A percentile compares a stretch with the other conserved stretches of the same genome.
These are phyloP conservation scores for Cheirogaleus medius DNA, from an alignment of 2,113 vertebrate genomes.

Conservation along the genomic window DNA sequence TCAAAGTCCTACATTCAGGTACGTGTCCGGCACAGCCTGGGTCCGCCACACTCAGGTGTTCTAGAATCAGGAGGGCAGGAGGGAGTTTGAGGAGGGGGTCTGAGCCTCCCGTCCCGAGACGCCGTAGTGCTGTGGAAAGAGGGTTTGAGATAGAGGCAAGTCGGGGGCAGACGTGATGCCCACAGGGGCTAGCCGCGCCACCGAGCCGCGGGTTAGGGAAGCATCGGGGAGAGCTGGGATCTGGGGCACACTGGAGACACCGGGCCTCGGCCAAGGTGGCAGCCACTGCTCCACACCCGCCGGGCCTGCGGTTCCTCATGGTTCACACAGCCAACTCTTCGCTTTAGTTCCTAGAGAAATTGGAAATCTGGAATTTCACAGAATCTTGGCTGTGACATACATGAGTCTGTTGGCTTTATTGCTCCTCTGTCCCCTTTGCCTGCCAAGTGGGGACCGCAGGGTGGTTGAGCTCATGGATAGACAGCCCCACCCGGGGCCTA, in stretches of 20 bases:
- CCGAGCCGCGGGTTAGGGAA: background rate
- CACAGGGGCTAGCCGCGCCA: background rate
- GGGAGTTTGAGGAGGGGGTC: background rate
- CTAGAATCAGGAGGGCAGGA: background rate
- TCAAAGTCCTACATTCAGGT: slow-evolving; percentile 96
- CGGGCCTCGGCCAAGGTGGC: background rate
- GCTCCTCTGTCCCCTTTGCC: background rate
- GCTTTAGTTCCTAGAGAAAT: background rate
- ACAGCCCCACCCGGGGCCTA: background rate
- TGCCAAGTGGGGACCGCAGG: background rate
- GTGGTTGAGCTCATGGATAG: background rate
- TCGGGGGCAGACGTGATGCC: background rate
- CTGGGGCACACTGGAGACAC: background rate
- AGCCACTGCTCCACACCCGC: background rate
- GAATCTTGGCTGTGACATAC: background rate
- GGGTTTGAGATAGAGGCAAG: background rate
- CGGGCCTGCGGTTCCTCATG: no score
- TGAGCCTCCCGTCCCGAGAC: background rate
- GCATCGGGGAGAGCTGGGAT: background rate
- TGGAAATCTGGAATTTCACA: background rate
- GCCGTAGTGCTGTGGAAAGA: background rate
- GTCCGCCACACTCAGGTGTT: background rate
- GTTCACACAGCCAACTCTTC: background rate
- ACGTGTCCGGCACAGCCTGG: background rate
- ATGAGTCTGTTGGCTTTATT: background rate